phyloP scores from a whole-genome alignment of 1,140 invertebrate species.

The Scaptomyza montana region DNA sequence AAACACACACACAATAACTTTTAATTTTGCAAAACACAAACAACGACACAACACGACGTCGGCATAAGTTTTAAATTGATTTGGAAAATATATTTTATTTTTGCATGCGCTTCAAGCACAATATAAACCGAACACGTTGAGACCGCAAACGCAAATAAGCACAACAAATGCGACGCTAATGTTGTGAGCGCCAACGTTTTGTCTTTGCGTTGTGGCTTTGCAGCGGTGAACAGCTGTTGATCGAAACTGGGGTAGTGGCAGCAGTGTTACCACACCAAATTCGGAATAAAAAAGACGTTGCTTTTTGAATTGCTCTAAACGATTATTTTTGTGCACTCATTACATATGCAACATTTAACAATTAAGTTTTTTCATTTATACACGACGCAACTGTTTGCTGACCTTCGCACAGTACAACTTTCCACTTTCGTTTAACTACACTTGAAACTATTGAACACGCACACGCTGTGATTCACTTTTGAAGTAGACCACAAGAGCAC shows the following conservation, averaged over 20 bases:
- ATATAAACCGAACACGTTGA: slow-evolving; percentile 62
- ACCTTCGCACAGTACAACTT: slow-evolving; percentile 55
- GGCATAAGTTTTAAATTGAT: slow-evolving; percentile 49
- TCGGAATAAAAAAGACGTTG: slow-evolving; percentile 22
- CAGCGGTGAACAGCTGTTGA: slow-evolving; percentile 41
- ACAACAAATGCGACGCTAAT: slow-evolving; percentile 48
- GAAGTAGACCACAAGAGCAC: slow-evolving; percentile 37
- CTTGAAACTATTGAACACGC: slow-evolving; percentile 63
- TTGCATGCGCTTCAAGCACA: slow-evolving; percentile 3
- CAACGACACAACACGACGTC: slow-evolving; percentile 29
- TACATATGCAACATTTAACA: slow-evolving; percentile 15
- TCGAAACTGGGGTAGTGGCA: slow-evolving; percentile 38
- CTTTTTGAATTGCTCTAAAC: slow-evolving; percentile 32
- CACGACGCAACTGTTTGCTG: slow-evolving; percentile 17
- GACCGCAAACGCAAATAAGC: slow-evolving; percentile 53
- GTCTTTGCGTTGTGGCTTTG: slow-evolving; percentile 35
- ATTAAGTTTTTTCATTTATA: slow-evolving; percentile 20
- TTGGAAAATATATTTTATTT: slow-evolving; percentile 37
- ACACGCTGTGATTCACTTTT: slow-evolving; percentile 59
- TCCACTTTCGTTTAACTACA: slow-evolving; percentile 55
- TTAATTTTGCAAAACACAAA: slow-evolving; percentile 16
- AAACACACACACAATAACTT: slow-evolving; percentile 17
- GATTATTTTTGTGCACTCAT: slow-evolving; percentile 1
- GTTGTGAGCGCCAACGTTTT: slow-evolving; percentile 33
- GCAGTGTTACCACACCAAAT: slow-evolving; percentile 37